Percentiles rank a stretch among this genome's conserved stretches.
Conservation (phyloP, 2,888 invertebrate genomes). For the Physocephala rufipes region DNA sequence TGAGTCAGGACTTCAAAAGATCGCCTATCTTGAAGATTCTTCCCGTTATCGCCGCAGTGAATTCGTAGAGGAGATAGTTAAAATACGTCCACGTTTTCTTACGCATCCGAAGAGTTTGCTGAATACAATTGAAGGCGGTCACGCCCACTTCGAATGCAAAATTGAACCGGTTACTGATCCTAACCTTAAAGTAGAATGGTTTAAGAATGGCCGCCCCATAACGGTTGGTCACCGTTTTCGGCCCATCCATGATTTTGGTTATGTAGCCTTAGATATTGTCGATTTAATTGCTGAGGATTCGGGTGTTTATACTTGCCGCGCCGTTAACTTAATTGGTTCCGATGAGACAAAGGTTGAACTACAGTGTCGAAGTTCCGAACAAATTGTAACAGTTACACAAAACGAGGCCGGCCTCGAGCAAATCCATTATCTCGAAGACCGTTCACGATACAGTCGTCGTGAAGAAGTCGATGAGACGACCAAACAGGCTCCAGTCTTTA, state of each 20-base stretch:
- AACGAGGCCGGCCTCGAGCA: constrained; percentile 89
- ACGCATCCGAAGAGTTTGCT: constrained; percentile 88
- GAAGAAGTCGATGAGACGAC: constrained; percentile 84
- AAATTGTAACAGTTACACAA: constrained; percentile 85
- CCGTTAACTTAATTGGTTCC: constrained; percentile 87
- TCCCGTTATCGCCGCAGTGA: constrained; percentile 86
- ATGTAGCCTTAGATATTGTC: constrained; percentile 95
- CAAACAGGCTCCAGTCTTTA: constrained; percentile 92
- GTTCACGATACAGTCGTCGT: constrained; percentile 78
- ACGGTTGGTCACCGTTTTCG: constrained; percentile 94
- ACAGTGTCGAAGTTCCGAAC: constrained; percentile 78
- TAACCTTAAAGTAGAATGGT: constrained; percentile 97
- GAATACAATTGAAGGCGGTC: constrained; percentile 86
- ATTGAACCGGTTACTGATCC: constrained; percentile 97
- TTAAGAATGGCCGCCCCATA: constrained; percentile 91
- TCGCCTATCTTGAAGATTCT: constrained; percentile 88
- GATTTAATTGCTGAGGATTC: constrained; percentile 96
- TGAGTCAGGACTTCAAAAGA: constrained; percentile 90
- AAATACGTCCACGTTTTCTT: constrained; percentile 83
- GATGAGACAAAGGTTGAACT: constrained; percentile 84
- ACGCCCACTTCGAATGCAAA: constrained; percentile 97
- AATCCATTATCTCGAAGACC: constrained; percentile 89
- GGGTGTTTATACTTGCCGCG: constrained; percentile 92
- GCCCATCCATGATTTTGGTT: constrained; percentile 98
- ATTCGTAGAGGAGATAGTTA: constrained; percentile 83